phyloP scores from a whole-genome alignment of 2,113 vertebrate species.

The Aythya baeri region DNA sequence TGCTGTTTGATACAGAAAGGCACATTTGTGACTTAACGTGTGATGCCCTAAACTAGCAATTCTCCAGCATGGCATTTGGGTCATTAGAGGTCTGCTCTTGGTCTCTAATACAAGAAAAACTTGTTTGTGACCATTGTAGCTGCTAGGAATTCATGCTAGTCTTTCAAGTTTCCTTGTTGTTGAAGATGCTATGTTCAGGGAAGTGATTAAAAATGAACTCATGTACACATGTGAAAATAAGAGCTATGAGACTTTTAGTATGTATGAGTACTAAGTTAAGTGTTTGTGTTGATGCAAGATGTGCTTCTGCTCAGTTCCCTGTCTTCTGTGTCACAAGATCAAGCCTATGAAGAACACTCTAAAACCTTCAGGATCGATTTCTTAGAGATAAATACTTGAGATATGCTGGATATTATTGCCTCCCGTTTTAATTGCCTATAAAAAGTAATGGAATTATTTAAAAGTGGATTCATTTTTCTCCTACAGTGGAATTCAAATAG shows the following conservation, averaged over 20 bases:
- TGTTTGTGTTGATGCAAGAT: not conserved
- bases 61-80: not conserved
- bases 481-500: not conserved
- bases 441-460: constrained; percentile 20
- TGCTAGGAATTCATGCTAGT: not conserved
- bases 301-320: not conserved
- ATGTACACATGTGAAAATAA: not conserved
- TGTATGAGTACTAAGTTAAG: not conserved
- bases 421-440: constrained; percentile 10
- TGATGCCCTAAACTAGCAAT: not conserved
- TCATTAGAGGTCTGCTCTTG: not conserved
- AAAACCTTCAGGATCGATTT: not conserved
- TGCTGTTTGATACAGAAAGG: not conserved
- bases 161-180: not conserved
- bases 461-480: not conserved
- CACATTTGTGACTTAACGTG: not conserved
- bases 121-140: not conserved
- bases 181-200: not conserved
- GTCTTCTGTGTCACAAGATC: not conserved
- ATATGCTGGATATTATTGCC: not conserved
- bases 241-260: not conserved
- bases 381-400: not conserved
- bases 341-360: not conserved
- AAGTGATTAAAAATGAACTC: not conserved
- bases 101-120: not conserved